Conservation (phyloP, 2,888 invertebrate species). For the Ernsta delagoae region DNA sequence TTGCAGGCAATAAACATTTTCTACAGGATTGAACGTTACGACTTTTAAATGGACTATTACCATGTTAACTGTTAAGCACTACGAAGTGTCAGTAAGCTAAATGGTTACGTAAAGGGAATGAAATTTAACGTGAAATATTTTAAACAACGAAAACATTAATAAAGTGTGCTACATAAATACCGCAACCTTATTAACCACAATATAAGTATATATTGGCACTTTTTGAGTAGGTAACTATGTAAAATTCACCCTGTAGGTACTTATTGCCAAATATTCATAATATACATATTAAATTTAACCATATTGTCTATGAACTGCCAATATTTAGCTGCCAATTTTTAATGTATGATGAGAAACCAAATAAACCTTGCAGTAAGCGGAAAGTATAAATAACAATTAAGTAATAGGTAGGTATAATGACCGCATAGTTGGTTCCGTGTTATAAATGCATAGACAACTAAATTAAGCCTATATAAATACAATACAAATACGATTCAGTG, state of each 20-base stretch:
- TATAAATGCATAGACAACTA: constrained; percentile 42
- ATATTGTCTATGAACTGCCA: too few species aligned
- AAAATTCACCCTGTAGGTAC: too few species aligned
- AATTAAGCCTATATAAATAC: constrained; percentile 44
- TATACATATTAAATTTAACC: too few species aligned
- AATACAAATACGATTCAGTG: constrained; percentile 41
- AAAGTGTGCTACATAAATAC: too few species aligned
- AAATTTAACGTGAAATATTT: too few species aligned
- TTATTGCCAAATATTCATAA: too few species aligned
- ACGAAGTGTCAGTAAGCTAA: neutral
- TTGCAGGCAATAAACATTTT: constrained; percentile 27
- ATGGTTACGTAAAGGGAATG: neutral
- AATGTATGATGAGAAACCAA: neutral
- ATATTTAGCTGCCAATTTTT: too few species aligned
- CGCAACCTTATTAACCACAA: too few species aligned
- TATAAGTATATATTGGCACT: too few species aligned
- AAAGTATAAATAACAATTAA: constrained; percentile 19
- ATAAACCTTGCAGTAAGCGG: neutral
- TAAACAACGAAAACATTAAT: too few species aligned
- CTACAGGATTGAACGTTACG: constrained; percentile 14
- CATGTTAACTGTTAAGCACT: constrained; percentile 9
- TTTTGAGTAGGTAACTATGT: too few species aligned
- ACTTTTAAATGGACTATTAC: constrained; percentile 16
- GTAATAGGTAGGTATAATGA: constrained; percentile 2
- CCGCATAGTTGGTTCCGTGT: constrained; percentile 30